Base-by-base conservation (phyloP, 30 jellyfish, hydroid and myxozoan species). In the Cassiopea xamachana region DNA sequence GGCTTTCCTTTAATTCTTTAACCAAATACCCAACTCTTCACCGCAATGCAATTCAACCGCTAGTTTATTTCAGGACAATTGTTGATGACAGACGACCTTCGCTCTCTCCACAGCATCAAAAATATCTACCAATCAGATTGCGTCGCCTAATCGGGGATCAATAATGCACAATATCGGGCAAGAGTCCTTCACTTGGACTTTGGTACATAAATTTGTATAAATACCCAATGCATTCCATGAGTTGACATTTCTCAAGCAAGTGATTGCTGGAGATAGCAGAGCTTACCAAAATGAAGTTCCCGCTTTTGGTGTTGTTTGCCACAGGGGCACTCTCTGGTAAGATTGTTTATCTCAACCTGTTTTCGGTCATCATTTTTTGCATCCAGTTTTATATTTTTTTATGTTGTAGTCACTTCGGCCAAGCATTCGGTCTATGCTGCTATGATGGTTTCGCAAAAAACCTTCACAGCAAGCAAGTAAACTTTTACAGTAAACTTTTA, bases 251-350 rank as follows among this genome's bases (percentile, higher is more conserved):
- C 55, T 45, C 55, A 61, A 46, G 46, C 73, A 27, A 67, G 46
- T 64, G 90, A 82, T 82, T 73, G 82, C 73, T 48, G 43, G 79
- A n/a, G 79, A 71, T 44, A 18, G 71, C 80, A 43, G 7, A 75
- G 44, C 89, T 80, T 7, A 84, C 73, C 48, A 88, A 55, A 50
- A 94, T 94, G 98, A 94, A 94, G 95, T 94, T 87, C 82, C 95
- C 96, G 61, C 87, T 94, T 13, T 69, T 94, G 73, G 95, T 94
- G 84, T 82, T 94, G 80, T 80, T 90, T 19, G 98, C 98, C 85
- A 97, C 98, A 55, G 97, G 97, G 83, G 96, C 98, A 46, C 91
- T 94, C 44, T 96, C 98, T 68, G 98, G 98, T 94, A 79, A 83
- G 88, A 58, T 8, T 47, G 46, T 7, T n/a, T n/a, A n/a, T n/a